These are phyloP conservation scores for Drosophila testacea DNA, from an alignment of 2,888 invertebrate species.

Conservation along the genomic window DNA sequence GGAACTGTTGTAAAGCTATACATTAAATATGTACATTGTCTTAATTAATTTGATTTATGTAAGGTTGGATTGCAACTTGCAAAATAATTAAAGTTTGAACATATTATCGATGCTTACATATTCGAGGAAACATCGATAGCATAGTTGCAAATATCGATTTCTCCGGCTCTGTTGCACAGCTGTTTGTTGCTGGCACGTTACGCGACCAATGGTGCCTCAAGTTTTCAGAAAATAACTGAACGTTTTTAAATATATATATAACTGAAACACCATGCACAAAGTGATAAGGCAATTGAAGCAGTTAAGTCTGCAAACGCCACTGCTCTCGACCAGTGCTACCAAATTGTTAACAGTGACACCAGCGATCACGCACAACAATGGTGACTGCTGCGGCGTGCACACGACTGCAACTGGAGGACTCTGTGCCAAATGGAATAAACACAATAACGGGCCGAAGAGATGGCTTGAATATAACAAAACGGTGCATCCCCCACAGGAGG, in stretches of 20 bases:
- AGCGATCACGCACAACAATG: conserved; percentile 29
- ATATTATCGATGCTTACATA: neutral
- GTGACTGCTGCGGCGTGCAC: conserved; percentile 67
- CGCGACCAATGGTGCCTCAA: conserved; percentile 54
- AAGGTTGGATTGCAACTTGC: no score
- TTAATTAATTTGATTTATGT: neutral
- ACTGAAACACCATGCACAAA: conserved; percentile 52
- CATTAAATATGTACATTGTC: neutral
- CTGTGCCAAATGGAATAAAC: conserved; percentile 78
- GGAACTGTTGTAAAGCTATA: neutral
- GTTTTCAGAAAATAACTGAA: conserved; percentile 16
- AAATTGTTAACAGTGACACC: conserved; percentile 27
- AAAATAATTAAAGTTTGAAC: no score
- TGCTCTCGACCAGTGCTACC: conserved; percentile 13
- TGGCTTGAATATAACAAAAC: conserved; percentile 90
- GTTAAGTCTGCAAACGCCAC: conserved; percentile 52
- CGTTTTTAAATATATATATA: conserved; percentile 18
- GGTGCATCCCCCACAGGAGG: conserved; percentile 92
- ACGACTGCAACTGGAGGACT: conserved; percentile 65
- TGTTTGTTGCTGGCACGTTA: conserved; percentile 61
- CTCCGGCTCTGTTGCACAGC: conserved; percentile 21
- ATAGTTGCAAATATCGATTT: conserved; percentile 14
- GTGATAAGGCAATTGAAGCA: conserved; percentile 62
- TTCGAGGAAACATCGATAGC: no score
- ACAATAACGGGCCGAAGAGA: conserved; percentile 85